These are phyloP conservation scores for Hydractinia echinata DNA, from an alignment of 30 jellyfish, hydroid and myxozoan genomes.

Conservation along the genomic window DNA sequence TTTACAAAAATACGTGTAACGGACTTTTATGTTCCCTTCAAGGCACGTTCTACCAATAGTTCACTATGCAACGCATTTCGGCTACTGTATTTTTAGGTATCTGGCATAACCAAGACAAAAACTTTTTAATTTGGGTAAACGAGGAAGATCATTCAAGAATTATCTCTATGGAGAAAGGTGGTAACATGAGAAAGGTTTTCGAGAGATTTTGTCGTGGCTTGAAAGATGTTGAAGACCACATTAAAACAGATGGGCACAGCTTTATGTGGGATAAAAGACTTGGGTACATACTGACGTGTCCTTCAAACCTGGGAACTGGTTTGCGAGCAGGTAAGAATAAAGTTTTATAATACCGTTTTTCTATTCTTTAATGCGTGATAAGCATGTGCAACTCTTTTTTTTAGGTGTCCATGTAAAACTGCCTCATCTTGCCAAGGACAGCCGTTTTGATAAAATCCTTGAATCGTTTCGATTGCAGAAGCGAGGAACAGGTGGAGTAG, in stretches of 20 bases:
- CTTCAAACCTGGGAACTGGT: slow-evolving; percentile 77
- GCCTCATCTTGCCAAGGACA: slow-evolving; percentile 62
- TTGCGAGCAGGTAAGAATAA: slow-evolving; percentile 52
- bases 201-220: slow-evolving; percentile 56
- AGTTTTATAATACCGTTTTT: neutral
- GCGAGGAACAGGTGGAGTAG: slow-evolving; percentile 88
- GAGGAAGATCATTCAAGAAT: slow-evolving; percentile 29
- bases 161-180: slow-evolving; percentile 61
- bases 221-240: slow-evolving; percentile 45
- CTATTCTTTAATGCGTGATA: neutral
- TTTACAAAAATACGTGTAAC: too few species aligned
- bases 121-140: slow-evolving; percentile 55
- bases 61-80: too few species aligned
- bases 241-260: slow-evolving; percentile 35
- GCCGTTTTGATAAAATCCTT: slow-evolving; percentile 34
- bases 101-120: slow-evolving; percentile 65
- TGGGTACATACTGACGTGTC: slow-evolving; percentile 60
- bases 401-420: slow-evolving; percentile 68
- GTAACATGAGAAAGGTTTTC: slow-evolving; percentile 57
- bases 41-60: too few species aligned
- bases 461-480: slow-evolving; percentile 60
- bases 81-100: neutral
- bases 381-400: neutral
- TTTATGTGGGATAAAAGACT: slow-evolving; percentile 55
- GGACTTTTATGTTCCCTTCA: too few species aligned